Conservation (phyloP, 2,888 invertebrate genomes). For the Volucella bombylans region DNA sequence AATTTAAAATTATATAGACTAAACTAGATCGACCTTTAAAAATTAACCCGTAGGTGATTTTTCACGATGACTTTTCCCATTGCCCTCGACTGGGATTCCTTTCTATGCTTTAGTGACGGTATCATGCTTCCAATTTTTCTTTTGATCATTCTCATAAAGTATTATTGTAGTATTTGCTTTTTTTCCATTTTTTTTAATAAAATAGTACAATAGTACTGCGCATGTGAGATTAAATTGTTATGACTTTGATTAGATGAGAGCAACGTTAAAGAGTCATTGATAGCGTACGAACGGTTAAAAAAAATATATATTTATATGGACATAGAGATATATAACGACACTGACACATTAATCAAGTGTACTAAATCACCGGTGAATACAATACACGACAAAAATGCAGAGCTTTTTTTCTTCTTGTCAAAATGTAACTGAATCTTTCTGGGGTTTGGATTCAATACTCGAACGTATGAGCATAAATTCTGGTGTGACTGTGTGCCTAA, state of each 20-base stretch:
- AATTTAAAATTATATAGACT: too few relatives aligned
- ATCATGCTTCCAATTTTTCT: conserved; percentile 43
- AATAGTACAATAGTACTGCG: conserved; percentile 64
- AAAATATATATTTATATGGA: conserved; percentile 2
- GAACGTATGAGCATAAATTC: too few relatives aligned
- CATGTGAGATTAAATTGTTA: conserved; percentile 71
- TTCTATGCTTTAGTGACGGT: conserved; percentile 35
- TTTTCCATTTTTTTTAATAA: conserved; percentile 25
- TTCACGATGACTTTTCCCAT: conserved; percentile 17
- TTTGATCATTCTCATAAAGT: conserved; percentile 20
- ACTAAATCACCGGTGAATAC: conserved; percentile 28
- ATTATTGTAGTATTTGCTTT: conserved; percentile 7
- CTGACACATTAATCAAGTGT: conserved; percentile 52
- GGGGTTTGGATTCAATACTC: conserved; percentile 17
- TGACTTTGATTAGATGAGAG: conserved; percentile 63
- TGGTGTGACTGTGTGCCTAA: too few relatives aligned
- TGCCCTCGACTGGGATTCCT: conserved; percentile 14
- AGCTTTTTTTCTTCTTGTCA: conserved; percentile 12
- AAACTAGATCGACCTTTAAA: too few relatives aligned
- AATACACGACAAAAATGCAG: neutral
- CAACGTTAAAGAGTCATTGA: conserved; percentile 43
- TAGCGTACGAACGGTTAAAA: conserved; percentile 19
- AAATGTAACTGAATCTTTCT: conserved; percentile 16
- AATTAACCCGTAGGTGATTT: too few relatives aligned
- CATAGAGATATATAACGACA: conserved; percentile 29